Evolutionary conservation across 2,797 vertebrate species (phyloP), one percentile per base, ranked within the genome.

Genomic region (Syncerus caffer): DNA sequence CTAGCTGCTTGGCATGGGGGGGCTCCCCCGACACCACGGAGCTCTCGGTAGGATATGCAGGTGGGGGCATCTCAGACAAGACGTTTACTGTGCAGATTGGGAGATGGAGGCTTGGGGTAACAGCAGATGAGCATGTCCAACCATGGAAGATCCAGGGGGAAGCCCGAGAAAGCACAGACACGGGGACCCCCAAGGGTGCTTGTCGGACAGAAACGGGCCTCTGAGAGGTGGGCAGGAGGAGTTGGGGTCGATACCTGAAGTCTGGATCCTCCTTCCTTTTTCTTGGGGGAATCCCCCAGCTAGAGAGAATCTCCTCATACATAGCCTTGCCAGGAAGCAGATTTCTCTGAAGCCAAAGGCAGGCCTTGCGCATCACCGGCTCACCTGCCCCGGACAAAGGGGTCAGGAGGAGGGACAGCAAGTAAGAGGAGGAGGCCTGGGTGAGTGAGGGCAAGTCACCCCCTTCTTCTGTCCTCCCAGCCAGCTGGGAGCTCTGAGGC

Each of bases 1-100:
- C 31, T 0, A 11, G 17, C 57, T 42, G 88, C 67, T 58, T 27
- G 16, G 78, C 34, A 21, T 42, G 6, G n/a, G 31, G 58, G 0
- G 0, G 45, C 64, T 45, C 76, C 14, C 7, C 2, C 4, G 1
- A 12, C 1, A 0, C 4, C 0, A 0, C 14, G 76, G 9, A 45
- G 67, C 60, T 17, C 2, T 76, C 12, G 0, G 55, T 1, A 16
- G 34, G 83, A 58, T 10, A 7, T 38, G 74, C 34, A 1, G 50
- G 21, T 0, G 15, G n/a, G 60, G 55, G 4, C 6, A 16, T 67
- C 0, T 0, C 34, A 50, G 31, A 42, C 2, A 4, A 19, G 67
- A 6, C 0, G 0, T 47, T n/a, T 6, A 2, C 9, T 57, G 29
- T 1, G 2, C 51, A 21, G 17, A 17, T 0, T 31, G 67, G 3